Conservation (phyloP, 2,888 invertebrate species). For the Galeruca laticollis region DNA sequence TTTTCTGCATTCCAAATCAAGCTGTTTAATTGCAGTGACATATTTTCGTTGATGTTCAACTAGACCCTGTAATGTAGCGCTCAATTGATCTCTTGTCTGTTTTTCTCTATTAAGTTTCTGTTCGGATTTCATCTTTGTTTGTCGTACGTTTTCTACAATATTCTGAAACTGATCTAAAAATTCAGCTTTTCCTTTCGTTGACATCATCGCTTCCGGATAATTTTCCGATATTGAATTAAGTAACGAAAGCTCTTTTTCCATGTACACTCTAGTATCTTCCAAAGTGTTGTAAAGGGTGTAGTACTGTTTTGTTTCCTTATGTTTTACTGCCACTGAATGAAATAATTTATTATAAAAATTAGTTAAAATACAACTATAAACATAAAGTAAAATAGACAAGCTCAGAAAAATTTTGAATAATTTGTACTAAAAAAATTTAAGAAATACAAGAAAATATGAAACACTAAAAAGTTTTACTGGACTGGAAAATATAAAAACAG, state of each 20-base stretch:
- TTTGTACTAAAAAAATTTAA: no score
- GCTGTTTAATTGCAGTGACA: constrained; percentile 80
- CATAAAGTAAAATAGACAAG: no score
- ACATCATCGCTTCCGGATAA: constrained; percentile 88
- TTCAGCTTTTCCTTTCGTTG: constrained; percentile 83
- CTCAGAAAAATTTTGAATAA: no score
- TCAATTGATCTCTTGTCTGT: constrained; percentile 74
- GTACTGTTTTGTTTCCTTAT: constrained; percentile 97
- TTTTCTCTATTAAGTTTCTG: constrained; percentile 74
- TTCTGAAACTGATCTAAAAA: constrained; percentile 91
- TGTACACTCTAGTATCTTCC: constrained; percentile 92
- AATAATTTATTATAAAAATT: constrained; percentile 7
- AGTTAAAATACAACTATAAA: neutral
- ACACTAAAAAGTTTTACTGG: no score
- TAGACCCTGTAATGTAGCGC: constrained; percentile 71
- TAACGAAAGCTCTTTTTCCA: constrained; percentile 90
- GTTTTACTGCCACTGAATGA: constrained; percentile 87
- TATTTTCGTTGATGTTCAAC: constrained; percentile 83
- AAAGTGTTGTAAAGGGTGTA: constrained; percentile 96
- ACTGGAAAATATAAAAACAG: no score
- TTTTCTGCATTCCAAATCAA: constrained; percentile 80
- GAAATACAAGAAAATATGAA: no score
- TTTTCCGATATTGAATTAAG: constrained; percentile 91
- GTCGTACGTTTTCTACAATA: constrained; percentile 90
- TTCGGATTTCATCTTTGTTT: constrained; percentile 81